Base-by-base conservation (phyloP, 1,140 invertebrate genomes). In the Drosophila persimilis region DNA sequence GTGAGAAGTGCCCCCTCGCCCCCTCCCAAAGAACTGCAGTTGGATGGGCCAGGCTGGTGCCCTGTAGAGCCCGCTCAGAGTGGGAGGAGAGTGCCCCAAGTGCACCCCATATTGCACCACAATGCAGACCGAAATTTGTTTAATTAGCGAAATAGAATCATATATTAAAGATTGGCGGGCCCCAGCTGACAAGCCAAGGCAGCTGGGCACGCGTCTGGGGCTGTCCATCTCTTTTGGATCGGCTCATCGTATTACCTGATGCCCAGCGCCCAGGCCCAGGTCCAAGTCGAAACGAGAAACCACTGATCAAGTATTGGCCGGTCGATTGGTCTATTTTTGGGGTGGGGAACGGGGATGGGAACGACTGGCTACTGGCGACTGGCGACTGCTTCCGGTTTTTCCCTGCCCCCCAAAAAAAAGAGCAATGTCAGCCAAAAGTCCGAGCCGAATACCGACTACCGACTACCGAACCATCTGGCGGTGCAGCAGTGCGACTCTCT, bases 101-200 rank as follows among this genome's bases (percentile, higher is more conserved):
- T 41, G 41, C 24, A 24, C 24, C 24, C 51, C 52, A 26, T 11
- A 11, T 24, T 5, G 24, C 24, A 79, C 17, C 17, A 85, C 81
- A 85, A 86, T 86, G 73, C 69, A 77, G 58, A 77, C 3, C 35
- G 13, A 4, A 73, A 86, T 85, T 85, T 77, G 69, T 86, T 85
- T 86, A 85, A 85, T 85, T 85, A 86, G 65, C 77, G 48, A 47
- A 77, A 76, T 80, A 72, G 69, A 76, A 59, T 65, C 57, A 53
- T 74, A 46, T 76, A 63, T 54, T 65, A 15, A 53, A 73, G 50
- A 66, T 66, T 73, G 61, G 72, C 71, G 46, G 72, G 48, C 29
- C 44, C 26, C 24, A 58, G 35, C 66, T 86, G 80, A 85, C 80
- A 85, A 81, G 77, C 81, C 81, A 86, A 85, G 73, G 77, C 80